Evolutionary conservation across 2,888 invertebrate genomes (phyloP).

Genomic region (Drosophila incognita): DNA sequence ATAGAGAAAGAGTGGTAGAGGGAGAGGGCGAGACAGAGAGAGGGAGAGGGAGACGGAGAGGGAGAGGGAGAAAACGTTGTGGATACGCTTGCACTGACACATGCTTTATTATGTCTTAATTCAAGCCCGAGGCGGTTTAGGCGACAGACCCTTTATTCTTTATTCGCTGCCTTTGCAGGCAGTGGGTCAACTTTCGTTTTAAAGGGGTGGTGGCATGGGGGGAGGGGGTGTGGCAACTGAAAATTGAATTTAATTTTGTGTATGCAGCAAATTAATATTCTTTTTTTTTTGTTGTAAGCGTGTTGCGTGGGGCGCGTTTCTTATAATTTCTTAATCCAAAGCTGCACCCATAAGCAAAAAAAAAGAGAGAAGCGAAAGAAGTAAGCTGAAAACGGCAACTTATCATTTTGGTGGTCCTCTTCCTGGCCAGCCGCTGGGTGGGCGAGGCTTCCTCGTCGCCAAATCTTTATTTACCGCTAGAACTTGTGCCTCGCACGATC

Average conservation of each 20-base stretch:
- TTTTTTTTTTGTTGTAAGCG: conserved; percentile 19
- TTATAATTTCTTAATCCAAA: conserved; percentile 72
- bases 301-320: conserved; percentile 76
- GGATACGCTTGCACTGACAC: conserved; percentile 50
- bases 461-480: conserved; percentile 76
- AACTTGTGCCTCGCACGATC: conserved; percentile 57
- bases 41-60: not conserved
- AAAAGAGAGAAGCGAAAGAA: conserved; percentile 1
- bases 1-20: not conserved
- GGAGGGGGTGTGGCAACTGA: conserved; percentile 32
- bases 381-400: conserved; percentile 26
- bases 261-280: conserved; percentile 72
- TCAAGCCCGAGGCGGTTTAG: conserved; percentile 70
- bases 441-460: conserved; percentile 66
- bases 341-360: conserved; percentile 47
- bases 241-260: conserved; percentile 75
- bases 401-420: conserved; percentile 72
- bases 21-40: too few relatives aligned
- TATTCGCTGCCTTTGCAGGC: not conserved
- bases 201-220: conserved; percentile 23
- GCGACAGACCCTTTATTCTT: conserved; percentile 45
- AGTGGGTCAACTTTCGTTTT: conserved; percentile 77
- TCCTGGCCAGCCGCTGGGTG: conserved; percentile 41
- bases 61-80: conserved; percentile 9
- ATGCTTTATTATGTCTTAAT: conserved; percentile 83